Conservation (phyloP, 2,797 vertebrate genomes). For the Pseudotriccus pelzelni region DNA sequence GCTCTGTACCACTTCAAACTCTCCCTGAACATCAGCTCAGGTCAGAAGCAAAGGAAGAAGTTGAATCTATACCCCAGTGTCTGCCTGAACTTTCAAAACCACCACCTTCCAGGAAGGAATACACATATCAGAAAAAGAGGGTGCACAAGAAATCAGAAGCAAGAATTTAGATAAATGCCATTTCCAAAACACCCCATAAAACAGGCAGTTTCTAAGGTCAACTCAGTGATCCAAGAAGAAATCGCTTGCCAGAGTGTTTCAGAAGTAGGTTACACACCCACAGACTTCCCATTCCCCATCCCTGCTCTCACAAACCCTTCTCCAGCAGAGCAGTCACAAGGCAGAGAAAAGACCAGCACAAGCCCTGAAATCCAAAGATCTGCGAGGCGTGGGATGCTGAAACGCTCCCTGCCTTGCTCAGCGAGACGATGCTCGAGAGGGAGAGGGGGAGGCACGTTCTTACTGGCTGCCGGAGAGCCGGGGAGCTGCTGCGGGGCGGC, state of each 20-base stretch:
- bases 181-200: background rate
- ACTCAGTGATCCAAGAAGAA: rapidly evolving
- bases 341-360: background rate
- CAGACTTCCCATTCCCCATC: background rate
- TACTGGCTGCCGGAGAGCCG: background rate
- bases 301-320: background rate
- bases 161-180: background rate
- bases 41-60: background rate
- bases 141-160: background rate
- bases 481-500: background rate
- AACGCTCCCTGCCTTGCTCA: background rate
- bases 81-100: background rate
- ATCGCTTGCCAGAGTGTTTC: background rate
- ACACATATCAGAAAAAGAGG: background rate
- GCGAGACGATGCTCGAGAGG: background rate
- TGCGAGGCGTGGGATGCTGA: background rate
- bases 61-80: background rate
- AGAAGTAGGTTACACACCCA: background rate
- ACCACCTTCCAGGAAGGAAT: background rate
- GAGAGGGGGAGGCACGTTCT: background rate
- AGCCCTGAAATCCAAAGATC: background rate
- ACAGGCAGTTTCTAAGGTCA: background rate
- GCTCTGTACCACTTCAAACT: background rate
- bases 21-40: background rate
- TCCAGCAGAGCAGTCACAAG: background rate